Percentiles rank a stretch among this genome's conserved stretches.
Evolutionary conservation across 2,797 vertebrate species (phyloP).

Genomic region (Hydrophis major): DNA sequence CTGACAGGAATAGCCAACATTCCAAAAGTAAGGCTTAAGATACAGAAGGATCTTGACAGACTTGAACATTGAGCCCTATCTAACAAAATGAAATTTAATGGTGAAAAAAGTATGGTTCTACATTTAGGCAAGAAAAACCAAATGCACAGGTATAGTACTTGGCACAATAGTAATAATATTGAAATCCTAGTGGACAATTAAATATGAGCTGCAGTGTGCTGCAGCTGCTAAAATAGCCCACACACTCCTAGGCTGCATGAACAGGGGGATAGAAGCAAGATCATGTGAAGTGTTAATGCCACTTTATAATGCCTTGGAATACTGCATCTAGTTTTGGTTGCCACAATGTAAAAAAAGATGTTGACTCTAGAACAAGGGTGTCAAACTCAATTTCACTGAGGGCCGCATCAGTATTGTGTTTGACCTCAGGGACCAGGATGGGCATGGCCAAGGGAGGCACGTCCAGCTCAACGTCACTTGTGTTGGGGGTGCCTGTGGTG

Average conservation of each 20-base stretch:
- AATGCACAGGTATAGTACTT: background rate
- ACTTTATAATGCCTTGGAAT: background rate
- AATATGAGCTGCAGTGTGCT: background rate
- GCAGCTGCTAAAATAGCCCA: background rate
- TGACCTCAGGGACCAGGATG: too few relatives aligned
- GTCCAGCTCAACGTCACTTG: too few relatives aligned
- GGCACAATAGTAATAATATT: background rate
- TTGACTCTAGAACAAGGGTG: background rate
- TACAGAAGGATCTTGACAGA: background rate
- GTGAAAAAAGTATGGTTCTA: background rate
- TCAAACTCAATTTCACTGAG: too few relatives aligned
- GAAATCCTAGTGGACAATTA: background rate
- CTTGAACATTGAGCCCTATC: background rate
- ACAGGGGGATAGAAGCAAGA: background rate
- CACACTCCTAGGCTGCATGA: background rate
- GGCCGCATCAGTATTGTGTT: too few relatives aligned
- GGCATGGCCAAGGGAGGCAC: too few relatives aligned
- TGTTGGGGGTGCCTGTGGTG: too few relatives aligned
- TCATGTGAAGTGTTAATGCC: background rate
- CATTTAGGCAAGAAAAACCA: background rate
- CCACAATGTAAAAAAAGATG: background rate
- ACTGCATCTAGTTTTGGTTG: background rate
- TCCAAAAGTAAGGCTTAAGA: background rate
- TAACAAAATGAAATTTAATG: background rate
- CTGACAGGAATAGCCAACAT: background rate